These are phyloP conservation scores for Epistrophella euchroma DNA, from an alignment of 2,888 invertebrate genomes.

Conservation along the genomic window DNA sequence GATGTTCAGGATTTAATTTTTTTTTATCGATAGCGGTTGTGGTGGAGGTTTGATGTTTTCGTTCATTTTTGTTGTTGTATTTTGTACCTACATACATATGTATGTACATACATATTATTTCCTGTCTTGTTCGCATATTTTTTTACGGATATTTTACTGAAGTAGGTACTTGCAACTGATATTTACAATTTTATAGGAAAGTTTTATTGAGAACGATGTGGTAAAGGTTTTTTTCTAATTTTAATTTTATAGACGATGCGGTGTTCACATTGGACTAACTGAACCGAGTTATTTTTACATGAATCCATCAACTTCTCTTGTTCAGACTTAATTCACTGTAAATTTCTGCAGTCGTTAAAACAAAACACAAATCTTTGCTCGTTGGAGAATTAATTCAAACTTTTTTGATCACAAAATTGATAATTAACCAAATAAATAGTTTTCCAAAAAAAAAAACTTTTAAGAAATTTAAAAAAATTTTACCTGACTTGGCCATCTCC, in stretches of 20 bases:
- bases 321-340: too few species aligned
- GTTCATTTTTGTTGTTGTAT: conserved; percentile 52
- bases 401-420: too few species aligned
- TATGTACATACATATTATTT: not conserved
- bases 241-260: not conserved
- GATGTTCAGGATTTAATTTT: conserved; percentile 37
- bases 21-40: conserved; percentile 35
- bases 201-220: conserved; percentile 44
- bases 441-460: too few species aligned
- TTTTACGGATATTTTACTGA: conserved; percentile 60
- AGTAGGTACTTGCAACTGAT: conserved; percentile 46
- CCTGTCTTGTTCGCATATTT: conserved; percentile 53
- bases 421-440: too few species aligned
- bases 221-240: not conserved
- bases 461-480: too few species aligned
- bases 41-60: conserved; percentile 57
- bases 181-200: conserved; percentile 44
- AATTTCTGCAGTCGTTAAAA: too few species aligned
- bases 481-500: too few species aligned
- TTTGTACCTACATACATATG: not conserved
- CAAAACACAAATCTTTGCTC: too few species aligned
- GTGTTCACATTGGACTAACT: too few species aligned
- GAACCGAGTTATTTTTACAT: too few species aligned
- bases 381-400: too few species aligned
- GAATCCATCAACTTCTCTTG: too few species aligned